Evolutionary conservation across 2,888 invertebrate genomes (phyloP).

Genomic region (Tipula lateralis): DNA sequence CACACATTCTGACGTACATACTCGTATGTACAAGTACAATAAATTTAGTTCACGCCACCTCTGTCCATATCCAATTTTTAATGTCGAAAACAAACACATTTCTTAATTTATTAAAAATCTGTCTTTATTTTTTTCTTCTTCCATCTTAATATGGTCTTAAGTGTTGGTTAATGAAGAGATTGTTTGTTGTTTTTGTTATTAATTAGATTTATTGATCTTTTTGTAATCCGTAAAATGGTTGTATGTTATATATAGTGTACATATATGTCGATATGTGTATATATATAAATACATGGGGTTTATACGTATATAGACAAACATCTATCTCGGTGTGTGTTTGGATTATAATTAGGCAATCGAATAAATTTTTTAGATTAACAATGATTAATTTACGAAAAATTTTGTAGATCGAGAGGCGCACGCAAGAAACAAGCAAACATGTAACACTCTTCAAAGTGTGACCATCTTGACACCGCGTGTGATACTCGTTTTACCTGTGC

Average conservation of each 20-base stretch:
- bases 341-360: constrained; percentile 19
- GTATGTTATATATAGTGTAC: not conserved
- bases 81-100: not conserved
- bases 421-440: not conserved
- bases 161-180: constrained; percentile 19
- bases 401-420: not conserved
- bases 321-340: not conserved
- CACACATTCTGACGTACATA: not conserved
- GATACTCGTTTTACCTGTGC: not conserved
- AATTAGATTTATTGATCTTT: constrained; percentile 19
- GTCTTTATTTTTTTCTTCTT: not conserved
- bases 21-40: not conserved
- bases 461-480: not conserved
- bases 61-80: constrained; percentile 1
- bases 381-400: not conserved
- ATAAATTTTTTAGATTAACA: constrained; percentile 11
- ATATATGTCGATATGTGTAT: not conserved
- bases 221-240: constrained; percentile 20
- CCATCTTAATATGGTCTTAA: constrained; percentile 7
- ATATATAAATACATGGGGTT: not conserved
- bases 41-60: not conserved
- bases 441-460: not conserved
- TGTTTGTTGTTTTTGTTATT: constrained; percentile 24
- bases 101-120: not conserved
- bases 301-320: not conserved